These are phyloP conservation scores for Eilema caniola DNA, from an alignment of 2,888 invertebrate species.

Conservation along the genomic window DNA sequence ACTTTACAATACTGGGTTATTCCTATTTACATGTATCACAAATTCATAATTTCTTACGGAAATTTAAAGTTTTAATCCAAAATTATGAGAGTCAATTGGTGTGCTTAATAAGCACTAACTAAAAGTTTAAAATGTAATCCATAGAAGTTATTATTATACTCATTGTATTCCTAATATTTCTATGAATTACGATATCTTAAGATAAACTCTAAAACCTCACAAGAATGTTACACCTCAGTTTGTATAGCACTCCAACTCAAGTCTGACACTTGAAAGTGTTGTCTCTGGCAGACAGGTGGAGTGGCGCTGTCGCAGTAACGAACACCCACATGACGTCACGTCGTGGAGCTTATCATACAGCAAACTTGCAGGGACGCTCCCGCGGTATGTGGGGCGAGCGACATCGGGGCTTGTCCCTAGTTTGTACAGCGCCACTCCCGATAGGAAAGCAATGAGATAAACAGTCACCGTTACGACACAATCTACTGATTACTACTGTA, in stretches of 20 bases:
- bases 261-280: background rate
- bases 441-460: slow-evolving; percentile 22
- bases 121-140: too few relatives aligned
- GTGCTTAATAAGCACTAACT: too few relatives aligned
- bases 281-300: slow-evolving; percentile 5
- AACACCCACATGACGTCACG: background rate
- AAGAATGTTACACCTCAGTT: background rate
- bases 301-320: background rate
- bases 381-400: background rate
- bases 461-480: background rate
- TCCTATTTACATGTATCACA: too few relatives aligned
- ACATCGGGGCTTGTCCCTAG: background rate
- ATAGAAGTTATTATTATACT: too few relatives aligned
- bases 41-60: too few relatives aligned
- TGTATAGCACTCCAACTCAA: background rate
- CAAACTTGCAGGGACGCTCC: slow-evolving; percentile 4
- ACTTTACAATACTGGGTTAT: too few relatives aligned
- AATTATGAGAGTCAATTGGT: too few relatives aligned
- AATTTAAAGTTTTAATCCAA: too few relatives aligned
- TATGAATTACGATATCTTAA: background rate
- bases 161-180: background rate
- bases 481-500: too few relatives aligned
- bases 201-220: background rate
- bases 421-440: slow-evolving; percentile 6
- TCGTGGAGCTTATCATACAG: slow-evolving; percentile 17